Conservation (phyloP, 1,140 invertebrate genomes). For the Drosophila carrolli region DNA sequence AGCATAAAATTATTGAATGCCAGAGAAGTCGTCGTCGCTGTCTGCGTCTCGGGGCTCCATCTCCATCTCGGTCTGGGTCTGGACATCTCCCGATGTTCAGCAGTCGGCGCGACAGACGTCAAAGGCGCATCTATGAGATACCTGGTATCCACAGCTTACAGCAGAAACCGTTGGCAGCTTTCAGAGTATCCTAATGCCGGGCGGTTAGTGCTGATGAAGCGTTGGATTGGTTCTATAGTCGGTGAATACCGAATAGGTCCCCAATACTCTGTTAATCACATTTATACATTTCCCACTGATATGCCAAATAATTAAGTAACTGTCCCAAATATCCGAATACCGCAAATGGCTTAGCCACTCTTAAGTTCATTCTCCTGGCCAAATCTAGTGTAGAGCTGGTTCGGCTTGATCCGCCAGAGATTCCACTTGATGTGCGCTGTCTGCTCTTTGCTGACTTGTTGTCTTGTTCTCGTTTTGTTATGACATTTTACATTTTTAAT, state of each 20-base stretch:
- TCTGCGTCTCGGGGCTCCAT: slow-evolving; percentile 40
- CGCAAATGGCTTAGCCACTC: not conserved
- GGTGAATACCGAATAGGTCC: no score
- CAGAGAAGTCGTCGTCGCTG: slow-evolving; percentile 63
- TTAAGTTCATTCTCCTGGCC: not conserved
- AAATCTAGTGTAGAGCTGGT: slow-evolving; percentile 27
- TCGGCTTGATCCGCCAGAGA: slow-evolving; percentile 15
- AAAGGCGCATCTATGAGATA: slow-evolving; percentile 64
- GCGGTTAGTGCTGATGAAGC: slow-evolving; percentile 10
- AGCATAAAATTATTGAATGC: slow-evolving; percentile 84
- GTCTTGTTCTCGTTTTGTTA: slow-evolving; percentile 81
- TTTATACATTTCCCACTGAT: not conserved
- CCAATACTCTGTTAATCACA: no score
- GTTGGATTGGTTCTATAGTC: not conserved
- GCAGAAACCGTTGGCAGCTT: slow-evolving; percentile 44
- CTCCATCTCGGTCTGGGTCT: slow-evolving; percentile 3
- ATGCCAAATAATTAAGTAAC: not conserved
- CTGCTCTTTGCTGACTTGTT: slow-evolving; percentile 62
- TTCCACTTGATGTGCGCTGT: slow-evolving; percentile 34
- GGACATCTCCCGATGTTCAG: slow-evolving; percentile 16
- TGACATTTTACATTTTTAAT: slow-evolving; percentile 84
- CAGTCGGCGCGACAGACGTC: slow-evolving; percentile 60
- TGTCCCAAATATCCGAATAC: not conserved
- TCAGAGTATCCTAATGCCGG: slow-evolving; percentile 5
- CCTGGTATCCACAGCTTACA: slow-evolving; percentile 44